phyloP scores from a whole-genome alignment of 1,140 invertebrate genomes.

The Lordiphosa collinella region DNA sequence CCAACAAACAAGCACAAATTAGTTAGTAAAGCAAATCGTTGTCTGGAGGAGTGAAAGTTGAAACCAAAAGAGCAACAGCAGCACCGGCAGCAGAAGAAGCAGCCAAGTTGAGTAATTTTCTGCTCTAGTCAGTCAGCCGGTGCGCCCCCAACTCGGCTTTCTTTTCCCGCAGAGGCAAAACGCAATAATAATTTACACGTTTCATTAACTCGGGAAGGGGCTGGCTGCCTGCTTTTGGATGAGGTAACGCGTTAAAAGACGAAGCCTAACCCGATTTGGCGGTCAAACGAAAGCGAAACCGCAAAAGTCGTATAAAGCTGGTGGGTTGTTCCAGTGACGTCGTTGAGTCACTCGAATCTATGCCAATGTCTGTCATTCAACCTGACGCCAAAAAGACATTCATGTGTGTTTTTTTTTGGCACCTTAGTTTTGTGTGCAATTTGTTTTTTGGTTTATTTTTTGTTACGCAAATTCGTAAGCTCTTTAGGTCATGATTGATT shows the following conservation, averaged over 20 bases:
- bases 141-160: conserved; percentile 4
- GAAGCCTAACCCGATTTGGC: conserved; percentile 2
- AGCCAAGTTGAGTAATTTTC: conserved; percentile 8
- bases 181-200: conserved; percentile 11
- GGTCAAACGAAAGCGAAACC: conserved; percentile 13
- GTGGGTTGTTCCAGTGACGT: conserved; percentile 12
- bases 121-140: conserved; percentile 4
- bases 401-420: conserved; percentile 5
- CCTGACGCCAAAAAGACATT: not conserved
- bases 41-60: conserved; percentile 12
- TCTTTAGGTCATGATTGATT: conserved; percentile 12
- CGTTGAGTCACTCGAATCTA: conserved; percentile 3
- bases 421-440: conserved; percentile 6
- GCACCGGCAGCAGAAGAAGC: not conserved
- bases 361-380: conserved; percentile 12
- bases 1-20: conserved; percentile 4
- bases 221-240: not conserved
- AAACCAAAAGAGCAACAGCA: conserved; percentile 5
- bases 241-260: conserved; percentile 10
- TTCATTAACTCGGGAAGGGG: not conserved
- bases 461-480: conserved; percentile 3
- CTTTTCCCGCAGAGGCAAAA: not conserved
- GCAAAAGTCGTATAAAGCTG: conserved; percentile 2
- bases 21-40: conserved; percentile 8
- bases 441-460: conserved; percentile 1